Evolutionary conservation across 2,797 vertebrate genomes (phyloP).

Genomic region (Tenualosa thibaudeaui): DNA sequence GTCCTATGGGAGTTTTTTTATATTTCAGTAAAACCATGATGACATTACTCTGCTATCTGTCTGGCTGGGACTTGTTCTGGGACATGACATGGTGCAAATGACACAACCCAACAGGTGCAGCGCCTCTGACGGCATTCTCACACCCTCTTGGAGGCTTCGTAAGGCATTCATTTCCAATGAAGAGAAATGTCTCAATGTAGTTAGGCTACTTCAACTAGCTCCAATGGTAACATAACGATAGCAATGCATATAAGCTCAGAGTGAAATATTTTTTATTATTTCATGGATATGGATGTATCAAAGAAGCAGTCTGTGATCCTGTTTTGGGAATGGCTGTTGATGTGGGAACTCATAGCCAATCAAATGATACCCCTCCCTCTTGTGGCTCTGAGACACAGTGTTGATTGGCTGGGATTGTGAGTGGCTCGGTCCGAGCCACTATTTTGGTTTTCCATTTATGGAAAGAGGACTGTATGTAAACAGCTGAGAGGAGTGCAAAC

Average conservation of each 20-base stretch:
- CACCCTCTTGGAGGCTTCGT: conserved; percentile 17
- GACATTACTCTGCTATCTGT: conserved; percentile 23
- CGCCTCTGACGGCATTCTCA: conserved; percentile 21
- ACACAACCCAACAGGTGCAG: conserved; percentile 21
- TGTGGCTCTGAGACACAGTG: not conserved
- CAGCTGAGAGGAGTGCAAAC: not conserved
- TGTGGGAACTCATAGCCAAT: not conserved
- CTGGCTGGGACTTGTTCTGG: conserved; percentile 25
- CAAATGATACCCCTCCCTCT: not conserved
- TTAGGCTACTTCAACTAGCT: conserved; percentile 10
- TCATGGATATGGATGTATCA: not conserved
- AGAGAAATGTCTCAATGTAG: conserved; percentile 20
- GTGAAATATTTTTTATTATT: not conserved
- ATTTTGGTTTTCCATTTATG: not conserved
- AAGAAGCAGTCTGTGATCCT: not conserved
- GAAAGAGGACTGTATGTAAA: not conserved
- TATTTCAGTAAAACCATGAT: conserved; percentile 23
- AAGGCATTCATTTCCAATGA: conserved; percentile 20
- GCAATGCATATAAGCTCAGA: not conserved
- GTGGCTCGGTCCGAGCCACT: not conserved
- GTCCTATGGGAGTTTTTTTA: conserved; percentile 2
- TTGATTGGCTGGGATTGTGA: not conserved
- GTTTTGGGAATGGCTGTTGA: not conserved
- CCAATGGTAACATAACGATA: not conserved
- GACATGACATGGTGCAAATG: conserved; percentile 19